A percentile compares a stretch with the other conserved stretches of the same genome.
These are phyloP conservation scores for Coecobrya sp. DNA, from an alignment of 2,888 invertebrate genomes.

Conservation along the genomic window DNA sequence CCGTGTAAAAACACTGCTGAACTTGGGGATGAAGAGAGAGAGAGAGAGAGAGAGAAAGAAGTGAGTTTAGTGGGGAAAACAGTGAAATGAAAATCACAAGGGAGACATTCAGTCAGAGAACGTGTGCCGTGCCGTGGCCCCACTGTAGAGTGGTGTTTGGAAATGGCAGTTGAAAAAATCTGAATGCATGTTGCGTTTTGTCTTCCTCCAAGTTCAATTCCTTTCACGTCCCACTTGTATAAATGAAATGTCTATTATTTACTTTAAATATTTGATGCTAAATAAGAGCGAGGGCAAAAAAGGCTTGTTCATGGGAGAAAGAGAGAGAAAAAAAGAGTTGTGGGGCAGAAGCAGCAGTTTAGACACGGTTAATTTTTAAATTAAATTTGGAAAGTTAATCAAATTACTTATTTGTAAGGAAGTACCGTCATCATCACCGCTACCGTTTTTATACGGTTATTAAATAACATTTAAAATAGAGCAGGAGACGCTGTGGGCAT, in stretches of 20 bases:
- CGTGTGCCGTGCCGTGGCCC: slow-evolving; percentile 60
- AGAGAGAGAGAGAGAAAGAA: slow-evolving; percentile 4
- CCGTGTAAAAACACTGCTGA: slow-evolving; percentile 52
- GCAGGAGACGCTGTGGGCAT: background rate
- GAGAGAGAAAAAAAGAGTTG: background rate
- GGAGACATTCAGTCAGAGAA: slow-evolving; percentile 72
- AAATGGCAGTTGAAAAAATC: slow-evolving; percentile 52
- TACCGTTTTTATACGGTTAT: slow-evolving; percentile 16
- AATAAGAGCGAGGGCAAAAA: background rate
- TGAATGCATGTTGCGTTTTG: slow-evolving; percentile 50
- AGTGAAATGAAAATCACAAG: slow-evolving; percentile 64
- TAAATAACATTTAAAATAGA: slow-evolving; percentile 15
- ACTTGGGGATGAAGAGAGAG: slow-evolving; percentile 18
- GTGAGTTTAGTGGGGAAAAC: slow-evolving; percentile 16
- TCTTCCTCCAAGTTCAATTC: slow-evolving; percentile 50
- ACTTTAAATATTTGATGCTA: slow-evolving; percentile 51
- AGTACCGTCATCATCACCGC: background rate
- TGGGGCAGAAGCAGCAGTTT: background rate
- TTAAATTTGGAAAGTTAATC: slow-evolving; percentile 46
- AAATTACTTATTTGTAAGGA: slow-evolving; percentile 46
- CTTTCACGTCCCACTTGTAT: slow-evolving; percentile 49
- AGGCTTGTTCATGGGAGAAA: no score
- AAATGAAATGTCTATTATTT: slow-evolving; percentile 77
- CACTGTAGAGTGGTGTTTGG: slow-evolving; percentile 5
- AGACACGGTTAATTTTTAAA: slow-evolving; percentile 54